phyloP scores from a whole-genome alignment of 2,113 vertebrate species.

The Alosa alosa region DNA sequence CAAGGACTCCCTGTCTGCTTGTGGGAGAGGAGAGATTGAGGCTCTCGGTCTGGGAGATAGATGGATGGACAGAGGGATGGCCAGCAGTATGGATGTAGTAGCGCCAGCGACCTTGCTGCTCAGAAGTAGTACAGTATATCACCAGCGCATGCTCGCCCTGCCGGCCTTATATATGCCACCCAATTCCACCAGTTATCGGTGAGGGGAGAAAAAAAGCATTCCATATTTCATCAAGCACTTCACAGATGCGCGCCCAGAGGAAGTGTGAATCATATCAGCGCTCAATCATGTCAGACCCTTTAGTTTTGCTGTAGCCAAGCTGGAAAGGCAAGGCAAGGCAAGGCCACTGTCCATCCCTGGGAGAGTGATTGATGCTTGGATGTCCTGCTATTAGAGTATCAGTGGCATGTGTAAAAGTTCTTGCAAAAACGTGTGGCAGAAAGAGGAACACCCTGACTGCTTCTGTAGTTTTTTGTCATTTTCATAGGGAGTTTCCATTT shows the following conservation, averaged over 20 bases:
- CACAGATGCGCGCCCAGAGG: constrained; percentile 15
- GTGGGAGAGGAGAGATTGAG: constrained; percentile 19
- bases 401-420: background rate
- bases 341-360: constrained; percentile 5
- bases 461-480: background rate
- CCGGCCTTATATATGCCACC: constrained; percentile 3
- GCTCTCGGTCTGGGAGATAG: constrained; percentile 22
- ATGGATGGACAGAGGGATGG: constrained; percentile 29
- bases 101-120: constrained; percentile 44
- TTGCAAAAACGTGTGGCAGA: background rate
- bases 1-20: constrained; percentile 31
- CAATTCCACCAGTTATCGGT: constrained; percentile 34
- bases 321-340: constrained; percentile 23
- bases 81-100: constrained; percentile 23
- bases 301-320: constrained; percentile 14
- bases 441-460: background rate
- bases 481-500: background rate
- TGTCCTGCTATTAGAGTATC: background rate
- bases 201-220: background rate
- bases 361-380: constrained; percentile 23
- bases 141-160: constrained; percentile 18
- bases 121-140: constrained; percentile 42
- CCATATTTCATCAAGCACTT: background rate
- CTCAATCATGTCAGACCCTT: background rate
- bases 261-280: constrained; percentile 7